Percentiles rank a stretch among this genome's conserved stretches.
These are phyloP conservation scores for Ochropacha duplaris DNA, from an alignment of 2,888 invertebrate genomes.

Conservation along the genomic window DNA sequence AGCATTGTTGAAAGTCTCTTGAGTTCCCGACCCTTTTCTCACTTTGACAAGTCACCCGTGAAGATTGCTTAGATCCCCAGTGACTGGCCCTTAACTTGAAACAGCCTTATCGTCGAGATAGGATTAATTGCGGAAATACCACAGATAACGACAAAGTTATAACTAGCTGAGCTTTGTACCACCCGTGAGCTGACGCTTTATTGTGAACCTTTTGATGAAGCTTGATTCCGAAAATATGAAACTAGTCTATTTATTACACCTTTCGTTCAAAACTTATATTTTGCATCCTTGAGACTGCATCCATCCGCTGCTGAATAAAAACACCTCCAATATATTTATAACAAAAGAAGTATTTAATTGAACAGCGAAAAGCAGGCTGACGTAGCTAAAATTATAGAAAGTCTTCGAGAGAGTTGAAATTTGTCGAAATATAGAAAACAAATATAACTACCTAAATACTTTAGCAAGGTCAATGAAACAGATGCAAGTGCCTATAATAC, in stretches of 20 bases:
- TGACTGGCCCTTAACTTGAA: slow-evolving; percentile 78
- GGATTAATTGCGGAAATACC: slow-evolving; percentile 81
- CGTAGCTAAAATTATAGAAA: no score
- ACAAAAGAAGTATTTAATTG: no score
- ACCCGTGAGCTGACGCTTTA: slow-evolving; percentile 34
- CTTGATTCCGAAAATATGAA: not conserved
- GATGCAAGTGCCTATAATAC: no score
- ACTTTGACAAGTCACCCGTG: slow-evolving; percentile 82
- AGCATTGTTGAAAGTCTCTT: slow-evolving; percentile 82
- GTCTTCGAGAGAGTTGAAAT: no score
- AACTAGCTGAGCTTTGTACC: slow-evolving; percentile 57
- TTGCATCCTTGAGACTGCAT: no score
- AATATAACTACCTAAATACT: no score
- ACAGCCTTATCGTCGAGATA: slow-evolving; percentile 76
- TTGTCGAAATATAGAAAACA: not conserved
- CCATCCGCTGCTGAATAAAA: no score
- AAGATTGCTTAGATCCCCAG: slow-evolving; percentile 82
- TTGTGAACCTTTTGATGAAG: slow-evolving; percentile 3
- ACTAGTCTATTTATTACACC: no score
- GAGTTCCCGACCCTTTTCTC: slow-evolving; percentile 79
- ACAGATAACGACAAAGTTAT: slow-evolving; percentile 74
- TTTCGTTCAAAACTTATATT: no score
- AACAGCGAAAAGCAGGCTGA: no score
- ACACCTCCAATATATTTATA: no score
- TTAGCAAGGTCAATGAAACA: no score